Conservation (phyloP, 2,888 invertebrate species). For the Hypolimnas misippus region DNA sequence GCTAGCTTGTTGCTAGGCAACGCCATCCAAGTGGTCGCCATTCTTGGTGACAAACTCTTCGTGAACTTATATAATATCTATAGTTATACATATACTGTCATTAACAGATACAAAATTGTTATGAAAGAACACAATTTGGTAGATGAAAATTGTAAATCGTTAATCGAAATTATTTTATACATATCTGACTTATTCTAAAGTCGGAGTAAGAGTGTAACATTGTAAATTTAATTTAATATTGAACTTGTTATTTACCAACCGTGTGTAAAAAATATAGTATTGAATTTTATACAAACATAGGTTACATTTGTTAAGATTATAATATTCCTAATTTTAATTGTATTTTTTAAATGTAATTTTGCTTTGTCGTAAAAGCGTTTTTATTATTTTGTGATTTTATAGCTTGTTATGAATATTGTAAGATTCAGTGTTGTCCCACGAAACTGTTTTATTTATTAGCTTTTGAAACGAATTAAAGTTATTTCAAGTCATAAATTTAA, state of each 20-base stretch:
- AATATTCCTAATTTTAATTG: slow-evolving; percentile 42
- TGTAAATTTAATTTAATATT: not conserved
- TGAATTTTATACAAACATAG: slow-evolving; percentile 66
- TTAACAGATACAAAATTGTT: not conserved
- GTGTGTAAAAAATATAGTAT: slow-evolving; percentile 63
- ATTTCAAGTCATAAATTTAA: slow-evolving; percentile 55
- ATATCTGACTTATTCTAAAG: no score
- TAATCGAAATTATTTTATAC: no score
- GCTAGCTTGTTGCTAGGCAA: no score
- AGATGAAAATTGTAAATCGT: no score
- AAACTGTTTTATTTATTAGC: slow-evolving; percentile 41
- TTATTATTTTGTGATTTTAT: slow-evolving; percentile 59
- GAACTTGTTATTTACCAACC: slow-evolving; percentile 35
- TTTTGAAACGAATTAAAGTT: slow-evolving; percentile 27
- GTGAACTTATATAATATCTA: no score
- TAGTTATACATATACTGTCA: no score
- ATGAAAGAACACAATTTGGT: no score
- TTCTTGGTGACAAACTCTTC: no score
- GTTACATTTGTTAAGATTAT: slow-evolving; percentile 40
- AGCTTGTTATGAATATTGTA: slow-evolving; percentile 44
- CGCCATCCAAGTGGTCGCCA: no score
- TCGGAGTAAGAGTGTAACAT: not conserved
- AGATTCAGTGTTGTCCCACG: slow-evolving; percentile 44
- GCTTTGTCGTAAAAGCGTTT: slow-evolving; percentile 41
- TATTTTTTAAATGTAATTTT: slow-evolving; percentile 36